Conservation (phyloP, 1,140 invertebrate genomes). For the Schlechtendalia chinensis region DNA sequence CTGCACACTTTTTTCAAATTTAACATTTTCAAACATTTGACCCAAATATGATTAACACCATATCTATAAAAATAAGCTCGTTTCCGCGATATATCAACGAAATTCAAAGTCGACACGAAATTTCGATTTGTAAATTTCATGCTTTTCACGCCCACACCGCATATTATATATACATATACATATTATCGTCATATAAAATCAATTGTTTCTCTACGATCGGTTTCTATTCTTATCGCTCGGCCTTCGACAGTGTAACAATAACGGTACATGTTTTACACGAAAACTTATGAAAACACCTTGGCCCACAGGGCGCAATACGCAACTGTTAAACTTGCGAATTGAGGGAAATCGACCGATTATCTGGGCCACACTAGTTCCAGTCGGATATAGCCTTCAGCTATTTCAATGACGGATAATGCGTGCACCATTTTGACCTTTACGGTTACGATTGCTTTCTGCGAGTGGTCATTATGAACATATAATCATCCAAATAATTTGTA, state of each 20-base stretch:
- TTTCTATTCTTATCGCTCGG: slow-evolving; percentile 15
- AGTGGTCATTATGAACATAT: not conserved
- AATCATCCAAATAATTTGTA: not conserved
- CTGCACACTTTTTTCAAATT: no score
- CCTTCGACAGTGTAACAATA: slow-evolving; percentile 2
- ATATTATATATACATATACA: no score
- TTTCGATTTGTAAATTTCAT: no score
- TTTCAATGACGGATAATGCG: not conserved
- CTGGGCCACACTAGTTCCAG: not conserved
- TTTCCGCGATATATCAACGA: no score
- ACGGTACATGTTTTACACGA: not conserved
- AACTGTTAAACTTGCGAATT: not conserved
- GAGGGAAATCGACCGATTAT: slow-evolving; percentile 18
- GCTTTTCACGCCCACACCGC: no score
- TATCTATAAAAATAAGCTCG: no score
- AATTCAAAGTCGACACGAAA: no score
- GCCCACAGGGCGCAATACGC: slow-evolving; percentile 6
- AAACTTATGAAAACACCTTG: slow-evolving; percentile 19
- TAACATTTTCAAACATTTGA: no score
- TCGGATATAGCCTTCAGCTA: not conserved
- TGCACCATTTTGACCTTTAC: slow-evolving; percentile 9
- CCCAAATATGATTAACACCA: no score
- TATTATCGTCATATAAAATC: not conserved
- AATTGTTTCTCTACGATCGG: not conserved
- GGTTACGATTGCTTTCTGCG: not conserved